Base-by-base conservation (phyloP, 35 echinoderm and acorn worm genomes). In the Chiridota heheva region DNA sequence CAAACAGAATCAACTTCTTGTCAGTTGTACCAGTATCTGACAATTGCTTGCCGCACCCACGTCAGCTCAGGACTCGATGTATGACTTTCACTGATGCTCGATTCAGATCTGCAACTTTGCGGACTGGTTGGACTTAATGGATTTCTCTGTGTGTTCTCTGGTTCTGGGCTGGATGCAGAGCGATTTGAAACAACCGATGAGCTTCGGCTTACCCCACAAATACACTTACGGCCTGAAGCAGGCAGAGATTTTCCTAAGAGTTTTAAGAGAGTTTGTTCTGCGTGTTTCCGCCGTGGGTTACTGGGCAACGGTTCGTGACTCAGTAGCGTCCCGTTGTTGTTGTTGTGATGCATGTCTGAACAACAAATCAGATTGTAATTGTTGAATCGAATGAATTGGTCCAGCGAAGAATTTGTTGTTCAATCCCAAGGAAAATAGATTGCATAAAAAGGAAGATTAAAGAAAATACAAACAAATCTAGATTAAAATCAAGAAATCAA, bases 21-120 rank as follows among this genome's bases (percentile, higher is more conserved):
- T 91, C 80, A 98, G 67, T 87, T 98, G 47, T 98, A 91, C 95
- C 95, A 98, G 58, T 98, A 98, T 57, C 79, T 81, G 13, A 98
- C 89, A 51, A 91, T 85, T 26, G 95, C 89, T 44, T 88, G 85
- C 15, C 89, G 69, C 17, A 98, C 95, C 95, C 95, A 98, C 0
- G 95, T 92, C 81, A 98, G 81, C 58, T 98, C 95, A 0, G 95
- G 95, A 46, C 95, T 98, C 1, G 95, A 88, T 16, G 89, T 79
- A 40, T 88, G 72, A 70, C 94, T 97, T 66, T 91, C 88, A 2
- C 44, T 78, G 1, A 82, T 63, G 22, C 81, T 88, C 3, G 80
- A 84, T 46, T 68, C 70, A 40, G 95, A 98, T 68, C 74, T 74
- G 38, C 85, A 91, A 68, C 81, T 84, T 30, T 87, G 84, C 0